Evolutionary conservation across 2,797 vertebrate species (phyloP).

Genomic region (Melopsittacus undulatus): DNA sequence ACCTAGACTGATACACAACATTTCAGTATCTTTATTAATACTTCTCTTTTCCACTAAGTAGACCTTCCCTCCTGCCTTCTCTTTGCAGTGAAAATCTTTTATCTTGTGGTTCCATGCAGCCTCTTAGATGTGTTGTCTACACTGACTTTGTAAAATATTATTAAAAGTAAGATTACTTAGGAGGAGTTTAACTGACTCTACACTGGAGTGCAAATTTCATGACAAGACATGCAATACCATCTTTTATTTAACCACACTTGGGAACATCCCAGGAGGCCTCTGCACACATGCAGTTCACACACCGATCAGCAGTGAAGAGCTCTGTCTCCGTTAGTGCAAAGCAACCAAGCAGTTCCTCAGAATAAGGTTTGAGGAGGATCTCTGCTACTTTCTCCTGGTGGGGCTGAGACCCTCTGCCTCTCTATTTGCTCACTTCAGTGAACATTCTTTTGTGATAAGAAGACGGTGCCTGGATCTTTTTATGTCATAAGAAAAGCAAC

Average conservation of each 20-base stretch:
- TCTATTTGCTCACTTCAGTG: neutral
- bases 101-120: neutral
- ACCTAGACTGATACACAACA: neutral
- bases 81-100: neutral
- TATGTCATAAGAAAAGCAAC: neutral
- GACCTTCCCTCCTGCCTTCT: neutral
- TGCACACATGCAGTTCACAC: neutral
- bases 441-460: neutral
- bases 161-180: constrained; percentile 5
- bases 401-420: neutral
- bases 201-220: constrained; percentile 20
- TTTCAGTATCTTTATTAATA: neutral
- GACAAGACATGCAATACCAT: neutral
- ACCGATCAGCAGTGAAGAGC: neutral
- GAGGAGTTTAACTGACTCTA: neutral
- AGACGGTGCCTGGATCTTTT: neutral
- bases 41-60: neutral
- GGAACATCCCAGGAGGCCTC: neutral
- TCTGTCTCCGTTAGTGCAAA: neutral
- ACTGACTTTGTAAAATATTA: neutral
- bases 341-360: neutral
- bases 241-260: neutral
- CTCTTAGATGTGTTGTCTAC: neutral
- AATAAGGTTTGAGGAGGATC: neutral
- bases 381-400: neutral